Percentiles rank a stretch among this genome's conserved stretches.
Conservation (phyloP, 2,797 vertebrate species). For the Lophius americanus region DNA sequence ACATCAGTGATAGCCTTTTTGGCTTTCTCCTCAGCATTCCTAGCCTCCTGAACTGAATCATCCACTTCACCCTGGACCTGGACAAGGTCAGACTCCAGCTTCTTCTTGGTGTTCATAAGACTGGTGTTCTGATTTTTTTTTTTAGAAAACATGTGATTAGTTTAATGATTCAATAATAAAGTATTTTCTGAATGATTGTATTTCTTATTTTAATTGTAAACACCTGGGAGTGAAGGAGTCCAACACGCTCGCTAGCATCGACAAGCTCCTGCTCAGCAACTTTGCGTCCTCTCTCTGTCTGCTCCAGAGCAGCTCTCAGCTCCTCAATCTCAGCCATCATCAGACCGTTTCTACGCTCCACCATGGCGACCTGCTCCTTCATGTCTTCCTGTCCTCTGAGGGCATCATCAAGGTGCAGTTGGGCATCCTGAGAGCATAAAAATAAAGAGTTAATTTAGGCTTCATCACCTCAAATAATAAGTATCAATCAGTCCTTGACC, state of each 20-base stretch:
- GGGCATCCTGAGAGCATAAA: slow-evolving; percentile 79
- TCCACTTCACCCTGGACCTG: slow-evolving; percentile 88
- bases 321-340: slow-evolving; percentile 89
- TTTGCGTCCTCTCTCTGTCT: slow-evolving; percentile 85
- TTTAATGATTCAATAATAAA: no score
- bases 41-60: slow-evolving; percentile 86
- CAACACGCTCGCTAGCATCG: slow-evolving; percentile 84
- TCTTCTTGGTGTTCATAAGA: slow-evolving; percentile 1
- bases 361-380: slow-evolving; percentile 88
- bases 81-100: slow-evolving; percentile 72
- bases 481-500: background rate
- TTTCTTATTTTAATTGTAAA: background rate
- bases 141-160: background rate
- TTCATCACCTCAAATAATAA: slow-evolving; percentile 52
- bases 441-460: background rate
- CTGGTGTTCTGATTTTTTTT: slow-evolving; percentile 5
- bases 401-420: slow-evolving; percentile 88
- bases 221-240: slow-evolving; percentile 84
- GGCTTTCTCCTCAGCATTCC: slow-evolving; percentile 91
- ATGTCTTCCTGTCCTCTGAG: slow-evolving; percentile 86
- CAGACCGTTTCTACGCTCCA: slow-evolving; percentile 87
- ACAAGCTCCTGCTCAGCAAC: slow-evolving; percentile 88
- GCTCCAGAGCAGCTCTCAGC: slow-evolving; percentile 85
- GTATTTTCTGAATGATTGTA: background rate
- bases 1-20: slow-evolving; percentile 93